Base-by-base conservation (phyloP, 2,113 vertebrate species). In the Mastomys natalensis region DNA sequence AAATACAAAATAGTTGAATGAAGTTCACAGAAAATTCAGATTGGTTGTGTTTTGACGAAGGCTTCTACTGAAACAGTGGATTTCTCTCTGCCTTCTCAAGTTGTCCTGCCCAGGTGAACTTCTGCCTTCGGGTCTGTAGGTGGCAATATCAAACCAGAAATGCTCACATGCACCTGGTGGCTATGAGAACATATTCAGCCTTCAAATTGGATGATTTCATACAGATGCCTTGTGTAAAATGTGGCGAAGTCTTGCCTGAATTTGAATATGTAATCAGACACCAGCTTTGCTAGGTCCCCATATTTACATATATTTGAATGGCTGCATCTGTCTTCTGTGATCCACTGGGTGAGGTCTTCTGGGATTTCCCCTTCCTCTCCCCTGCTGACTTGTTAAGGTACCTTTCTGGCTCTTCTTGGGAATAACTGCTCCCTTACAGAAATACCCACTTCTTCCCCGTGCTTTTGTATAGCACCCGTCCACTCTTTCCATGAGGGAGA, bases 301-400 rank as follows among this genome's bases (percentile, higher is more conserved):
- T 84, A 96, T 97, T 97, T 97, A 93, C 95, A 97, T 97, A 96
- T 88, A 73, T 97, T 97, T 89, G 60, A 95, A 94, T 92, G 66
- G 55, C 40, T 77, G 85, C 76, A 51, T 31, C 60, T 40, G 89
- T 80, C 76, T 93, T 93, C 85, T 93, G 74, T 66, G 84, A 78
- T 89, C 62, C 72, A 26, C 48, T 84, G 91, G 55, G 74, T 84
- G 78, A 96, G 62, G 82, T 94, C 90, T 91, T 96, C 82, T 72
- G 96, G 96, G 95, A 94, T 95, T 98, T 97, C 96, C 96, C 96
- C 97, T 93, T 5, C 90, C 73, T 93, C n/a, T 90, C 97, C 96
- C 97, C 95, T 96, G 89, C 74, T 77, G 85, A 73, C n/a, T 97
- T 96, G 72, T 76, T 77, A 43, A 31, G 60, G 48, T 74, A 72